phyloP scores from a whole-genome alignment of 2,113 vertebrate genomes.

The Pongo pygmaeus region DNA sequence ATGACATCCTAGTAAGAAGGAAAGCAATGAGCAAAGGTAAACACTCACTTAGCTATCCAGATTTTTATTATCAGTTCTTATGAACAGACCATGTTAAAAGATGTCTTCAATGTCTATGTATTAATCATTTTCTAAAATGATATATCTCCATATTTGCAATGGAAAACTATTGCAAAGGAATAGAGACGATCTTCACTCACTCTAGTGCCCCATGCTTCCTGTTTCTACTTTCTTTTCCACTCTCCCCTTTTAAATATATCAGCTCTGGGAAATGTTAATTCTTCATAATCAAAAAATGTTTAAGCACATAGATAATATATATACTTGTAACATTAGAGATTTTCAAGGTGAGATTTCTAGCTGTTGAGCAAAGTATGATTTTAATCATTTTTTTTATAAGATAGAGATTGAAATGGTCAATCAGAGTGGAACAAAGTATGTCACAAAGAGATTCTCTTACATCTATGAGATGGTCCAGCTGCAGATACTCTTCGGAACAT shows the following conservation, averaged over 20 bases:
- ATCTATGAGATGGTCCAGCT: not conserved
- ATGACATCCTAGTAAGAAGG: not conserved
- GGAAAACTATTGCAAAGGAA: not conserved
- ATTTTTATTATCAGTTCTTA: too few species aligned
- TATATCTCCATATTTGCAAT: not conserved
- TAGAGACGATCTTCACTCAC: too few species aligned
- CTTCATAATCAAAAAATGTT: not conserved
- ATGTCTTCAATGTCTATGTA: not conserved
- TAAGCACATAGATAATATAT: not conserved
- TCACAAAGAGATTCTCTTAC: not conserved
- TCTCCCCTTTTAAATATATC: not conserved
- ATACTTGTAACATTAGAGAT: not conserved
- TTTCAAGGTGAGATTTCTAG: constrained; percentile 39
- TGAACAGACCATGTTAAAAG: not conserved
- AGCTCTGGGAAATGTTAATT: not conserved
- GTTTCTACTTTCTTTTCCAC: not conserved
- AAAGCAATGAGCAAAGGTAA: not conserved
- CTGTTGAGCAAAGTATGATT: not conserved
- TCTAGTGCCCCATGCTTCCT: not conserved
- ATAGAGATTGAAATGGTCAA: constrained; percentile 33
- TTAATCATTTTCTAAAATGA: not conserved
- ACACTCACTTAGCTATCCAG: fast-evolving
- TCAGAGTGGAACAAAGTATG: not conserved
- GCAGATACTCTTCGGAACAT: not conserved
- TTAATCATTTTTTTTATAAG: not conserved